phyloP scores from a whole-genome alignment of 2,113 vertebrate genomes.

The Ailuropoda melanoleuca region DNA sequence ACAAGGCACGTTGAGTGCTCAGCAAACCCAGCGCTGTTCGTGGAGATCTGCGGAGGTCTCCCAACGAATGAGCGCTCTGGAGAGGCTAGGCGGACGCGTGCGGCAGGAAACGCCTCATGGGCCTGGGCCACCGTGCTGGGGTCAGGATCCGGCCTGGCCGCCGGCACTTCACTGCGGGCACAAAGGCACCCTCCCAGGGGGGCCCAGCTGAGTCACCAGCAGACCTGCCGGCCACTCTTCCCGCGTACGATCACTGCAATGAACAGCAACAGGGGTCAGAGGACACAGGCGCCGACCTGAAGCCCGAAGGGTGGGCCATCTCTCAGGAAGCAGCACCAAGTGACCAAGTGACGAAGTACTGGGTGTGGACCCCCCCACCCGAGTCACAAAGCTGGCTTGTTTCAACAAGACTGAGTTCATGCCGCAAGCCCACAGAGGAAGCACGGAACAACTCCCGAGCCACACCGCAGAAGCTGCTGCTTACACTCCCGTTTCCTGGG shows the following conservation, averaged over 20 bases:
- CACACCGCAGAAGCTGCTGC: too few species aligned
- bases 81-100: rapidly evolving
- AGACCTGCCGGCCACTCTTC: too few species aligned
- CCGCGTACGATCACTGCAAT: rapidly evolving
- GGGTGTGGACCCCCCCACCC: rapidly evolving
- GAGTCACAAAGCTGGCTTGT: neutral
- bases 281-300: rapidly evolving
- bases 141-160: neutral
- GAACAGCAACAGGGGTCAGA: neutral
- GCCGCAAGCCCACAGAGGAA: neutral
- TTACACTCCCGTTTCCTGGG: neutral
- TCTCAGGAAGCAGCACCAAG: neutral
- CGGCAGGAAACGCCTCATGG: rapidly evolving
- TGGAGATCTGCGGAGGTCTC: neutral
- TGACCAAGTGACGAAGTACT: neutral
- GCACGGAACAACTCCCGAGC: too few species aligned
- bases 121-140: neutral
- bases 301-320: too few species aligned
- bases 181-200: neutral
- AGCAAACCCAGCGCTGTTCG: neutral
- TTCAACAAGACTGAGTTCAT: neutral
- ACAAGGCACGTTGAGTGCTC: rapidly evolving
- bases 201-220: neutral
- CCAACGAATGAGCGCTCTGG: neutral
- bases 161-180: neutral